Conservation (phyloP, 1,140 invertebrate species). For the Tribolium castaneum region DNA sequence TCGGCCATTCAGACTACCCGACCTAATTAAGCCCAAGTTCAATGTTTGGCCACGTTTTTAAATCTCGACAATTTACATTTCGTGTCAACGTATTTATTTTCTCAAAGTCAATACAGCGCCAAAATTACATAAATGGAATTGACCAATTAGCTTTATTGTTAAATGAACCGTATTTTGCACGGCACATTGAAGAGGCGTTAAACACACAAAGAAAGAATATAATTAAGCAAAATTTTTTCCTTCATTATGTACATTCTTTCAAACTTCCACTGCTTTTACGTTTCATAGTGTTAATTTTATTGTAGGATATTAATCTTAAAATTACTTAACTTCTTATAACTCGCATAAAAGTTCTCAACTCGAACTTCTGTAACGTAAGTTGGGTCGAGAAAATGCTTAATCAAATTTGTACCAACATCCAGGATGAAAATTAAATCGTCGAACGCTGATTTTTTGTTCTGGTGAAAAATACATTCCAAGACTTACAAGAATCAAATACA, state of each 20-base stretch:
- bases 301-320: slow-evolving; percentile 1
- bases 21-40: neutral
- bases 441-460: neutral
- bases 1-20: neutral
- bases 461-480: too few relatives aligned
- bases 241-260: neutral
- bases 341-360: neutral
- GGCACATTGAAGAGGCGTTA: neutral
- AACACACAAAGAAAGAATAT: neutral
- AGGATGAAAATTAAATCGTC: neutral
- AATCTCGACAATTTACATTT: neutral
- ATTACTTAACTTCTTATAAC: slow-evolving; percentile 2
- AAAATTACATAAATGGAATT: neutral
- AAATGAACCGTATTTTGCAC: slow-evolving; percentile 13
- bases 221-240: neutral
- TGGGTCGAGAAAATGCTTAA: slow-evolving; percentile 2
- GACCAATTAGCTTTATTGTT: slow-evolving; percentile 7
- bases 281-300: neutral
- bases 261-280: neutral
- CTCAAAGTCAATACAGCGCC: neutral
- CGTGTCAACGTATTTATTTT: neutral
- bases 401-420: neutral
- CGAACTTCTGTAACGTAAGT: neutral
- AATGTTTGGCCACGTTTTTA: neutral
- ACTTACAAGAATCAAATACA: too few relatives aligned